A percentile compares a stretch with the other conserved stretches of the same genome.
Evolutionary conservation across 2,797 vertebrate genomes (phyloP).

Genomic region (Podarcis lilfordi): DNA sequence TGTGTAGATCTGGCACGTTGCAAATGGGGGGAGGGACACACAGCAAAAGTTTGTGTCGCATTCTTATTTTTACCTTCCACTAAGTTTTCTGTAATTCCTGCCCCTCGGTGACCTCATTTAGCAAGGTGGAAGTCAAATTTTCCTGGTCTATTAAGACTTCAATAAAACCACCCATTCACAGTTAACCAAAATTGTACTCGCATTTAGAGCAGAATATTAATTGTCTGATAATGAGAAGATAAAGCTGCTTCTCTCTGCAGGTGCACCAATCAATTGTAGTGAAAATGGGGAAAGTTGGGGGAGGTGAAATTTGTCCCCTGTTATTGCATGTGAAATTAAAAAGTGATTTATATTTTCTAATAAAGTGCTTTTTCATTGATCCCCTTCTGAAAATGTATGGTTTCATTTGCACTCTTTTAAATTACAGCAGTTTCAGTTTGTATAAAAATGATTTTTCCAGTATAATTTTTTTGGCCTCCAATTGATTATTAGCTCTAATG

Average conservation of each 20-base stretch:
- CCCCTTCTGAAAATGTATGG: conserved; percentile 81
- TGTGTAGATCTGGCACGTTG: not conserved
- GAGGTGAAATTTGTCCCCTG: conserved; percentile 80
- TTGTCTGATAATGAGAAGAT: conserved; percentile 94
- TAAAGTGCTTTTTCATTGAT: conserved; percentile 92
- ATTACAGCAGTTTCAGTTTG: conserved; percentile 84
- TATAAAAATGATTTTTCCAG: conserved; percentile 87
- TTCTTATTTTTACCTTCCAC: conserved; percentile 40
- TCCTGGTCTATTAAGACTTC: conserved; percentile 88
- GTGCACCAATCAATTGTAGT: conserved; percentile 89
- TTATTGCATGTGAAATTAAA: conserved; percentile 89
- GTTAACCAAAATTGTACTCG: conserved; percentile 89
- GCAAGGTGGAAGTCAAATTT: conserved; percentile 80
- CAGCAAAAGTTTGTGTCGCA: not conserved
- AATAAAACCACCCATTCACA: conserved; percentile 87
- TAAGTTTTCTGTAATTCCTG: conserved; percentile 44
- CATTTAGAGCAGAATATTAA: conserved; percentile 94
- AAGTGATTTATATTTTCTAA: conserved; percentile 90
- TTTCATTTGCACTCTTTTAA: conserved; percentile 83
- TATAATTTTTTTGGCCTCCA: conserved; percentile 82
- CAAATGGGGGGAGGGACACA: fast-evolving
- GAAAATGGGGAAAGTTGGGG: conserved; percentile 71
- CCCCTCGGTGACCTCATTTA: conserved; percentile 79
- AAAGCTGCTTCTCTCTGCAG: conserved; percentile 85
- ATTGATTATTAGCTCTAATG: conserved; percentile 82